Evolutionary conservation across 2,113 vertebrate genomes (phyloP), one percentile per base, ranked within the genome.

Genomic region (Phaethon lepturus): DNA sequence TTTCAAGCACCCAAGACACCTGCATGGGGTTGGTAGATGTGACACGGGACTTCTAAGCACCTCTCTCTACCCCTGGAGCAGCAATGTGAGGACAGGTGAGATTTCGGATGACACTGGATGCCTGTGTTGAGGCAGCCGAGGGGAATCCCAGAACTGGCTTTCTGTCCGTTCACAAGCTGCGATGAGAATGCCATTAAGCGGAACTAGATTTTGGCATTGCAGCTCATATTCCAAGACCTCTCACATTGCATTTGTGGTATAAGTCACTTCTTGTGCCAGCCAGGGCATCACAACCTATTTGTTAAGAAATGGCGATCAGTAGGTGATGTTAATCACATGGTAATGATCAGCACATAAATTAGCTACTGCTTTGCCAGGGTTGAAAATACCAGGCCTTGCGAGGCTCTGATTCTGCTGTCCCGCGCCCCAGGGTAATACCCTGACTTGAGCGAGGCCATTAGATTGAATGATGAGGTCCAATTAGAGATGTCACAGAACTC

Each of bases 101-200:
- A 25, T 55, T 58, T 78, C 81, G 63, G 24, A 12, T 0, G 1
- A 22, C 0, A 0, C 16, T 33, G 18, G 38, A 49, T 75, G 47
- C 28, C 35, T 17, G 15, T 9, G 11, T 31, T 38, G 52, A 71
- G 50, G 67, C 10, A 81, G 42, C 2, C 0, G 87, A 74, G 11
- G 25, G 2, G 15, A 20, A 17, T 59, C 8, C 33, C 22, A 49
- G 44, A 40, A 69, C 9, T 40, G 17, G 4, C 14, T 90, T 80
- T 80, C 44, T 7, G 18, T 59, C 56, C 1, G 0, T 64, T 93
- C 52, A 58, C 14, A 73, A 68, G 29, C 13, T 90, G 45, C 2
- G 0, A 42, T 40, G 44, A 77, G 55, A 90, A 55, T 9, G 24
- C 1, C 8, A 18, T 16, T 6, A 0, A 47, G 17, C 11, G 45